Conservation (phyloP, 2,113 vertebrate genomes). For the Rhinichthys klamathensis region DNA sequence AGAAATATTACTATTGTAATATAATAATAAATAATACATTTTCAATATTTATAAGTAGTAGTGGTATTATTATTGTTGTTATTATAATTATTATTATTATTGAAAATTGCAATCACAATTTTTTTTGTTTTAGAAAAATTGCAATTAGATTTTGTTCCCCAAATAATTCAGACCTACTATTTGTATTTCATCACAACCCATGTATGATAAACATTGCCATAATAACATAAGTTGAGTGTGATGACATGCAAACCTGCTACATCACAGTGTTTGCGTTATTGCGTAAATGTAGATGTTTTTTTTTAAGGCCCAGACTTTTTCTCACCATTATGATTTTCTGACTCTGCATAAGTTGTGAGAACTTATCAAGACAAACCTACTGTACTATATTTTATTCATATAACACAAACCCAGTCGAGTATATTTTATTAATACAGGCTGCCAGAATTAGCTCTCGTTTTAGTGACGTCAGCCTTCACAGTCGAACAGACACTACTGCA, state of each 20-base stretch:
- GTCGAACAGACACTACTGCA: neutral
- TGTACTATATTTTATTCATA: slow-evolving; percentile 47
- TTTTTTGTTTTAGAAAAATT: neutral
- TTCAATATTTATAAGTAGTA: no score
- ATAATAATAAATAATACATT: no score
- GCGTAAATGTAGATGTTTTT: slow-evolving; percentile 14
- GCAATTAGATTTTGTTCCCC: neutral
- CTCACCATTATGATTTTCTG: slow-evolving; percentile 46
- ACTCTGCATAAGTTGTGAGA: slow-evolving; percentile 49
- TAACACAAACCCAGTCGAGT: slow-evolving; percentile 19
- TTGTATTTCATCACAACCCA: neutral
- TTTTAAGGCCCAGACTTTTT: neutral
- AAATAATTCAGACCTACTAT: neutral
- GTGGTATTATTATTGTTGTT: neutral
- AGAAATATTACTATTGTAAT: no score
- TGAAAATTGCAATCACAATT: neutral
- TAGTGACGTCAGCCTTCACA: slow-evolving; percentile 10
- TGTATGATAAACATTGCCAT: neutral
- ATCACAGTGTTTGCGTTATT: neutral
- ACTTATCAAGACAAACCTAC: slow-evolving; percentile 57
- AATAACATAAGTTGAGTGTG: neutral
- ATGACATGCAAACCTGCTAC: neutral
- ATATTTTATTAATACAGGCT: slow-evolving; percentile 37
- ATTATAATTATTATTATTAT: neutral
- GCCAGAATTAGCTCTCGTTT: neutral